Percentiles rank a stretch among this genome's conserved stretches.
phyloP scores from a whole-genome alignment of 37 sponge, comb jelly and placozoan genomes.

The Agelas oroides region DNA sequence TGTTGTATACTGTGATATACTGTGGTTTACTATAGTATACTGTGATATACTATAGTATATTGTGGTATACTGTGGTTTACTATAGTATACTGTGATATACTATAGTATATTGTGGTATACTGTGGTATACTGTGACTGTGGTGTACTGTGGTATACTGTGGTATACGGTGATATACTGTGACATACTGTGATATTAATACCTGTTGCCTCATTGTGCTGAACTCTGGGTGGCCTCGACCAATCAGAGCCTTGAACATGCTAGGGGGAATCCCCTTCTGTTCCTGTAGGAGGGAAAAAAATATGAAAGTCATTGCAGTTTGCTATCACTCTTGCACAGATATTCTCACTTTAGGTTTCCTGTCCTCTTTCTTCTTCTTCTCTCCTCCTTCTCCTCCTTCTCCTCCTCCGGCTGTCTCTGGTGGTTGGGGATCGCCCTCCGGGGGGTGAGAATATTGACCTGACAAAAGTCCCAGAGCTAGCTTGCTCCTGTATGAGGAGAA shows the following conservation, averaged over 20 bases:
- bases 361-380: not conserved
- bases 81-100: no score
- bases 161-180: no score
- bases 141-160: no score
- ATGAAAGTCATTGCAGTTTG: not conserved
- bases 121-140: no score
- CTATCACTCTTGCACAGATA: not conserved
- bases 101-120: no score
- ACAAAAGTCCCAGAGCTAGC: constrained; percentile 71
- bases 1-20: no score
- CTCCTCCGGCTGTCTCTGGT: not conserved
- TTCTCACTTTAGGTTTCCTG: constrained; percentile 25
- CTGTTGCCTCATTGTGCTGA: constrained; percentile 84
- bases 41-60: no score
- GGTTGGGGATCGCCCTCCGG: constrained; percentile 1
- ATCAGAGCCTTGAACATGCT: constrained; percentile 84
- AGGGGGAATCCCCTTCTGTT: constrained; percentile 69
- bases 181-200: no score
- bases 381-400: constrained; percentile 1
- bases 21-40: no score
- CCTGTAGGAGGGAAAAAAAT: not conserved
- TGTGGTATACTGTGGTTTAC: no score
- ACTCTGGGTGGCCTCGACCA: constrained; percentile 89
- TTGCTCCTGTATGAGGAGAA: constrained; percentile 75
- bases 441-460: constrained; percentile 77